Conservation (phyloP, 2,797 vertebrate genomes). For the Amniataba percoides region DNA sequence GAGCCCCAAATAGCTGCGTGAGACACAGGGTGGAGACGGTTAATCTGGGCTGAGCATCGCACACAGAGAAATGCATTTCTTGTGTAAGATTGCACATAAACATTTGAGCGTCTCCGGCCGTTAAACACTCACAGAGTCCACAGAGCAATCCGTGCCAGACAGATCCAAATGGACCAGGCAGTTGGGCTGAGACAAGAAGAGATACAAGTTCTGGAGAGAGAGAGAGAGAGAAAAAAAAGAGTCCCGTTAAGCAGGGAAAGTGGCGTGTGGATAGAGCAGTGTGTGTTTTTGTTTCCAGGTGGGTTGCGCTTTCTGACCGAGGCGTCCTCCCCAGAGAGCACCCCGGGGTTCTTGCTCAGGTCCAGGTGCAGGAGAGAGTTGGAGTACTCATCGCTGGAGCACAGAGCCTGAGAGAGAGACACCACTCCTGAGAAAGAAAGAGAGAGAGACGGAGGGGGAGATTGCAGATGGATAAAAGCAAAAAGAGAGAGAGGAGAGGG, state of each 20-base stretch:
- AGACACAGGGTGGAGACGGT: slow-evolving; percentile 70
- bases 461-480: slow-evolving; percentile 9
- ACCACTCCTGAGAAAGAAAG: slow-evolving; percentile 80
- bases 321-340: slow-evolving; percentile 91
- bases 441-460: neutral
- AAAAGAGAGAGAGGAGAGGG: neutral
- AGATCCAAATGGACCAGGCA: slow-evolving; percentile 93
- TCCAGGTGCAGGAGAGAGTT: slow-evolving; percentile 93
- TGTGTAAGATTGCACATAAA: slow-evolving; percentile 1
- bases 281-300: slow-evolving; percentile 47
- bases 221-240: slow-evolving; percentile 13
- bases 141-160: slow-evolving; percentile 91
- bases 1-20: slow-evolving; percentile 83
- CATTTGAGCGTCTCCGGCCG: slow-evolving; percentile 14
- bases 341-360: slow-evolving; percentile 93
- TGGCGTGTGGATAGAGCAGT: slow-evolving; percentile 22
- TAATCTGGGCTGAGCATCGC: slow-evolving; percentile 45
- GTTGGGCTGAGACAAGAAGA: slow-evolving; percentile 94
- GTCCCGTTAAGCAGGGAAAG: slow-evolving; percentile 5
- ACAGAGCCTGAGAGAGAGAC: slow-evolving; percentile 91
- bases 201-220: slow-evolving; percentile 89
- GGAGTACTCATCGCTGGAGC: slow-evolving; percentile 92
- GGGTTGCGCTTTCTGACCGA: slow-evolving; percentile 84
- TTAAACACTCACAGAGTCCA: slow-evolving; percentile 87
- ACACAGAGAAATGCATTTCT: slow-evolving; percentile 23